Evolutionary conservation across 2,888 invertebrate species (phyloP).

Genomic region (Apamea crenata): DNA sequence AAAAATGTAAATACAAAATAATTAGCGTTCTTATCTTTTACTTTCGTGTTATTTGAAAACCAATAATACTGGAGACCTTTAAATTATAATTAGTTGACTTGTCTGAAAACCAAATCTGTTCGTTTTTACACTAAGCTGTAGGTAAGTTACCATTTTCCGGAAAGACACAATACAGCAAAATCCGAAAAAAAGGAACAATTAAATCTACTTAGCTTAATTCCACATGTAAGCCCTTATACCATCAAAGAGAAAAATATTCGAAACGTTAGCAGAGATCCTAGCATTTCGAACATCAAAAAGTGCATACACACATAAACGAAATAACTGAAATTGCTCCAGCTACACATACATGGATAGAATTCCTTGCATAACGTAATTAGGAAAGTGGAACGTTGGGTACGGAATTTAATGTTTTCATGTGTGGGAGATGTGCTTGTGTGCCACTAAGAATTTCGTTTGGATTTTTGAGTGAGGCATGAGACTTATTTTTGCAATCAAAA

Average conservation of each 20-base stretch:
- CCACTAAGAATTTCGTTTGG: neutral
- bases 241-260: conserved; percentile 66
- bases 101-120: neutral
- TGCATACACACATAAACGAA: conserved; percentile 53
- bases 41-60: neutral
- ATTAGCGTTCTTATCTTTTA: neutral
- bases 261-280: conserved; percentile 61
- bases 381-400: conserved; percentile 32
- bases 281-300: conserved; percentile 63
- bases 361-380: conserved; percentile 58
- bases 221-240: neutral
- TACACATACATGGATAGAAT: conserved; percentile 61
- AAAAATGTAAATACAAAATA: neutral
- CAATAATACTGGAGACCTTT: neutral
- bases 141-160: neutral
- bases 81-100: neutral
- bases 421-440: conserved; percentile 18
- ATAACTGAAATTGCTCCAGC: conserved; percentile 62
- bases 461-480: neutral
- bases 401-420: conserved; percentile 34
- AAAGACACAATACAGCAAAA: neutral
- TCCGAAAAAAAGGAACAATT: neutral
- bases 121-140: neutral
- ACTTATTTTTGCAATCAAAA: neutral
- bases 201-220: conserved; percentile 12